Evolutionary conservation across 2,888 invertebrate species (phyloP).

Genomic region (Thymelicus acteon): DNA sequence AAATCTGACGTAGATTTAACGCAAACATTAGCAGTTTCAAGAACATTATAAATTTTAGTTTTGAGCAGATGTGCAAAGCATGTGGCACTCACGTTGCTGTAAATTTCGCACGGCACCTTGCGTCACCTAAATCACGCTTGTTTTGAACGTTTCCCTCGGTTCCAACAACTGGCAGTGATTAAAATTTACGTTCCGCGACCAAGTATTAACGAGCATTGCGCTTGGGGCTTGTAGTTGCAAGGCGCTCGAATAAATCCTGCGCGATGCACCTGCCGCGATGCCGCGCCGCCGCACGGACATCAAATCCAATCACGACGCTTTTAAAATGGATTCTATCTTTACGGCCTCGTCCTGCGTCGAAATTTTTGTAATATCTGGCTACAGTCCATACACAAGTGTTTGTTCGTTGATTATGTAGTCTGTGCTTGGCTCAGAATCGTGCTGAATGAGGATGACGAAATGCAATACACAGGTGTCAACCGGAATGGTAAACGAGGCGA

Average conservation of each 20-base stretch:
- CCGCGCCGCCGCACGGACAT: slow-evolving; percentile 39
- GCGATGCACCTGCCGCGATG: slow-evolving; percentile 75
- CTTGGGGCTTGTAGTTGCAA: slow-evolving; percentile 68
- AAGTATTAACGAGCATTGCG: slow-evolving; percentile 82
- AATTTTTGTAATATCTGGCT: too few relatives aligned
- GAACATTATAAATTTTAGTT: slow-evolving; percentile 36
- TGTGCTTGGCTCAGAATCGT: slow-evolving; percentile 28
- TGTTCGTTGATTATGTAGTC: too few relatives aligned
- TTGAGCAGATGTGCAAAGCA: slow-evolving; percentile 41
- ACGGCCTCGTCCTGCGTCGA: too few relatives aligned
- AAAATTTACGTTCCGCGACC: slow-evolving; percentile 83
- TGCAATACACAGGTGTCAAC: slow-evolving; percentile 75
- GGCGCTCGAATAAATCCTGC: slow-evolving; percentile 80
- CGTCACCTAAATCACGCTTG: slow-evolving; percentile 79
- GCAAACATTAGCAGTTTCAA: slow-evolving; percentile 12
- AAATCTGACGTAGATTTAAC: slow-evolving; percentile 3
- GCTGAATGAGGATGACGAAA: slow-evolving; percentile 59
- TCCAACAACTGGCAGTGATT: slow-evolving; percentile 82
- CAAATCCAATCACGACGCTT: slow-evolving; percentile 47
- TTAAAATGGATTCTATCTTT: slow-evolving; percentile 38
- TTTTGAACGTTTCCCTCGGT: slow-evolving; percentile 77
- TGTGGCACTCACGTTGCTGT: slow-evolving; percentile 50
- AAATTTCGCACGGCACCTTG: slow-evolving; percentile 64
- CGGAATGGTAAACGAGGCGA: slow-evolving; percentile 76
- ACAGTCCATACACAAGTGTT: too few relatives aligned